Evolutionary conservation across 2,888 invertebrate genomes (phyloP), one percentile per base, ranked within the genome.

Genomic region (Ectobius pallidus): DNA sequence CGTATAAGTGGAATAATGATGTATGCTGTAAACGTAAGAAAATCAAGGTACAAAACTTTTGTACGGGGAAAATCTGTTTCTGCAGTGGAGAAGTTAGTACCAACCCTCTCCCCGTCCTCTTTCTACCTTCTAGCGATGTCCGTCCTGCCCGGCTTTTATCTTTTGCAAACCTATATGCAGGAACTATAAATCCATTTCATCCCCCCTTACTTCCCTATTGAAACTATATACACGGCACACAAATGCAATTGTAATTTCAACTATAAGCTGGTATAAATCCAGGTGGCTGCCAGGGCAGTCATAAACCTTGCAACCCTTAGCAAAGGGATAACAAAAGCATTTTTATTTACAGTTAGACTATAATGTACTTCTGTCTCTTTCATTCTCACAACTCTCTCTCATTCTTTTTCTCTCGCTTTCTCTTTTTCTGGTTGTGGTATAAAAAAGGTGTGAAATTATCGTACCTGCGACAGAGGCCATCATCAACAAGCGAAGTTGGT

Each of bases 211-310:
- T 61, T 49, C 49, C 61, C 68, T 67, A 72, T 72, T 72, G 72
- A 72, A 72, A 72, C 69, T 68, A 58, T 62, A 69, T 46, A 72
- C 68, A 46, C 44, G 46, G 20, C 69, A 62, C 42, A 32, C 69
- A 69, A 74, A 75, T 75, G 74, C 72, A 75, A 75, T 75, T 75
- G 74, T 75, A 75, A 75, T 75, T 75, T 75, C 71, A 70, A 71
- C 73, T 70, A 72, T 75, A 73, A 70, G 58, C 73, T 55, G 39
- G 58, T 52, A 70, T 75, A 75, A 75, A 70, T 75, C 74, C 74
- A 75, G 74, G 74, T 74, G 74, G 73, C 58, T 73, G 62, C n/a
- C n/a, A n/a, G n/a, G 69, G 63, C 49, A 71, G 65, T 65, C 65
- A 65, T 65, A 65, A 44, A 44, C 65, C 46, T 27, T 25, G n/a